Evolutionary conservation across 2,888 invertebrate species (phyloP), one percentile per base, ranked within the genome.

Genomic region (Hirtodrosophila duncani): DNA sequence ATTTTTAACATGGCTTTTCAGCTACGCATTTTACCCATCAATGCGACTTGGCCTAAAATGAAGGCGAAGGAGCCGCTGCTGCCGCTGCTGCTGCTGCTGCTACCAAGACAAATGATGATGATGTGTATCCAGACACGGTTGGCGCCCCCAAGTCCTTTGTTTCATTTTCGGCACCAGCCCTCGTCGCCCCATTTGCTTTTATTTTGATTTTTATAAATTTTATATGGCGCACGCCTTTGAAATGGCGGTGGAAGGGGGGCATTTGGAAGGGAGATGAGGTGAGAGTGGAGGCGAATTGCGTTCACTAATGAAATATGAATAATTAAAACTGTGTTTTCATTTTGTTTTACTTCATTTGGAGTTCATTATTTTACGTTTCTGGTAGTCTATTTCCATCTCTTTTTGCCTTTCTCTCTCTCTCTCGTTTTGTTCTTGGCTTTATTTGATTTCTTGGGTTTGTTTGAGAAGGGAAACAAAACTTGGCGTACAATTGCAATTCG

Each of bases 251-350:
- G n/a, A n/a, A n/a, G n/a, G n/a, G n/a, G n/a, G n/a, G n/a, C n/a
- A n/a, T n/a, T n/a, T n/a, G n/a, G 21, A 8, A 34, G 43, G 10
- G 17, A 29, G 37, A 39, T 16, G 43, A 36, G 59, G 45, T 44
- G 64, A 52, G 45, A n/a, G n/a, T n/a, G n/a, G n/a, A n/a, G n/a
- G n/a, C n/a, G n/a, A n/a, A n/a, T n/a, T 50, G 49, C 53, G 48
- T 41, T 68, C 77, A 68, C 77, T 75, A 75, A 75, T 75, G 75
- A 75, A 75, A 75, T 75, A 75, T 75, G 77, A 75, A 75, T 75
- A 74, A 75, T 77, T 75, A 71, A 75, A 62, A 67, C 62, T 67
- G 66, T 70, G 57, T 72, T 64, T 79, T 60, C 77, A 51, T 67
- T 79, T 66, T 79, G 71, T 70, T 74, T 63, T 52, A 74, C 75